Base-by-base conservation (phyloP, 1,140 invertebrate genomes). In the Gryon sp. region DNA sequence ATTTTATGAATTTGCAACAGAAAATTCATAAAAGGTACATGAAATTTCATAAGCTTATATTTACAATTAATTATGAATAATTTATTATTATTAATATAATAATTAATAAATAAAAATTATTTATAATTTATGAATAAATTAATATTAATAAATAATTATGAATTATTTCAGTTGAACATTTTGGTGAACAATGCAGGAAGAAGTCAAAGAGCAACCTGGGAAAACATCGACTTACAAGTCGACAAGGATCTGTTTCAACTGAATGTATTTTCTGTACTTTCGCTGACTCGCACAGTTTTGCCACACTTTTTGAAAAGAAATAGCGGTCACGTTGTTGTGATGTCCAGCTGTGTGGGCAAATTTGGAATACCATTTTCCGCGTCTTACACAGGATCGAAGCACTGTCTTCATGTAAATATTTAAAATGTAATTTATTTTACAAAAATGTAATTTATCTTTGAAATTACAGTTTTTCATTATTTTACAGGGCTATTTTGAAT, bases 181-280 rank as follows among this genome's bases (percentile, higher is more conserved):
- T 87, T 96, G 15, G 91, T 96, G 0, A 95, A 94, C 81, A 96
- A 96, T 89, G 95, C 95, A 9, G 95, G 95, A 2, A 86, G 95
- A 70, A 93, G 93, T 20, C 96, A 97, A 87, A 85, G 95, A 69
- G 94, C 94, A 1, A 65, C 83, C 18, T 97, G 94, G 93, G 92
- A 93, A 62, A 89, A 94, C 1, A 96, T 95, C 63, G 91, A 95
- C 1, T 38, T 96, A 0, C 80, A 89, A 43, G 95, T 97, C 0
- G 95, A 98, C 82, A 90, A 90, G 52, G 91, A 94, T 55, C 86
- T 96, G 70, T 95, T 97, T 81, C 92, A 97, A 14, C 80, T 97
- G 26, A 96, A 97, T 86, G 95, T 96, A 0, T 94, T 97, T 68
- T 91, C 93, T 0, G 85, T 92, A 3, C 78, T 98, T 0, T 92